These are phyloP conservation scores for Ichneumoninae sp. DNA, from an alignment of 2,888 invertebrate genomes.

Conservation along the genomic window DNA sequence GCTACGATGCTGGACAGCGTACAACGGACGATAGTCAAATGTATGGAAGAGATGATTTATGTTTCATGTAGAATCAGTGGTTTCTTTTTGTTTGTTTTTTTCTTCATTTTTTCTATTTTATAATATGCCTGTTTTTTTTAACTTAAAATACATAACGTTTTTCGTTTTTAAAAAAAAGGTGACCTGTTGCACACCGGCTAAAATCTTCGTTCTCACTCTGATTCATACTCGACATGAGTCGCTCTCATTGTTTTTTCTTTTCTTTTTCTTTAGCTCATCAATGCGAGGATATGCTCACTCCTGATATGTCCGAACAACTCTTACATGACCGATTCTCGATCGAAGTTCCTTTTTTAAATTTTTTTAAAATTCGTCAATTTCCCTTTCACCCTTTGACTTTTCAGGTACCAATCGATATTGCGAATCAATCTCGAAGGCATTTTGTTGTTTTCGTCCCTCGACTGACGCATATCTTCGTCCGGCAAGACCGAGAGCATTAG, in stretches of 20 bases:
- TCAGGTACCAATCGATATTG: slow-evolving; percentile 78
- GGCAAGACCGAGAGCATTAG: slow-evolving; percentile 42
- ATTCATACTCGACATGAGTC: slow-evolving; percentile 26
- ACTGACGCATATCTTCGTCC: slow-evolving; percentile 19
- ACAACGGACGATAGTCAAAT: slow-evolving; percentile 73
- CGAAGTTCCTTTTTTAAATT: slow-evolving; percentile 37
- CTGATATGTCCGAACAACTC: slow-evolving; percentile 78
- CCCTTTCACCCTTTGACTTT: slow-evolving; percentile 44
- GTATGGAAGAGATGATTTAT: slow-evolving; percentile 79
- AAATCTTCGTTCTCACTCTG: slow-evolving; percentile 51
- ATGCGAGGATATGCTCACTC: slow-evolving; percentile 79
- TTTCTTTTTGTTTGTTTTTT: slow-evolving; percentile 48
- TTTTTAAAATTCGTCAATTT: background rate
- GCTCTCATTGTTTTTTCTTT: slow-evolving; percentile 36
- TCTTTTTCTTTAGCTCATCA: slow-evolving; percentile 66
- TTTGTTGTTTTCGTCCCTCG: slow-evolving; percentile 34
- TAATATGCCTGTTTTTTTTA: slow-evolving; percentile 69
- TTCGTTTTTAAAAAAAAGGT: slow-evolving; percentile 69
- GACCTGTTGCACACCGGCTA: slow-evolving; percentile 65
- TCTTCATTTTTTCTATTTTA: slow-evolving; percentile 41
- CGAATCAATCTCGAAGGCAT: slow-evolving; percentile 66
- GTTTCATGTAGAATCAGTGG: slow-evolving; percentile 64
- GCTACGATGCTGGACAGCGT: slow-evolving; percentile 52
- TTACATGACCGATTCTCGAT: slow-evolving; percentile 33
- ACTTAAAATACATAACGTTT: slow-evolving; percentile 79